Conservation (phyloP, 1,140 invertebrate genomes). For the Drosophila kurseongensis region DNA sequence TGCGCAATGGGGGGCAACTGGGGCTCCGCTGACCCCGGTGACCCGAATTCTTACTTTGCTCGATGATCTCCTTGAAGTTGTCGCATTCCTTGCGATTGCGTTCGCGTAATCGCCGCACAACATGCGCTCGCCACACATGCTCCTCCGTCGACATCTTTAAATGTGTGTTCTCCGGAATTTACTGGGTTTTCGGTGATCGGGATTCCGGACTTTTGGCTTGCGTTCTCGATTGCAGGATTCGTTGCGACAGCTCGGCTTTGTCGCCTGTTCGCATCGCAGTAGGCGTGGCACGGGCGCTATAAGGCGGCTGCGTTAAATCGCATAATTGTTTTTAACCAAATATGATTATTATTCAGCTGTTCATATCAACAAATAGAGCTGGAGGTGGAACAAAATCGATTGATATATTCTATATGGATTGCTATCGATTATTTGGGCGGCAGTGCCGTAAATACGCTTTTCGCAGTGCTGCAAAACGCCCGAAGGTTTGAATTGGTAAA, state of each 20-base stretch:
- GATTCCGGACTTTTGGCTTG: slow-evolving; percentile 3
- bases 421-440: not conserved
- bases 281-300: slow-evolving; percentile 25
- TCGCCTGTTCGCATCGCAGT: slow-evolving; percentile 23
- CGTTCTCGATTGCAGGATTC: slow-evolving; percentile 9
- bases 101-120: slow-evolving; percentile 86
- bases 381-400: too few relatives aligned
- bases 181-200: slow-evolving; percentile 12
- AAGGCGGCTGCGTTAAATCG: slow-evolving; percentile 17
- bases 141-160: slow-evolving; percentile 64
- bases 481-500: not conserved
- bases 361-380: slow-evolving; percentile 24
- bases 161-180: slow-evolving; percentile 12
- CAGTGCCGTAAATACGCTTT: too few relatives aligned
- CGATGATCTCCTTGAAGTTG: slow-evolving; percentile 88
- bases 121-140: slow-evolving; percentile 86
- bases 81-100: slow-evolving; percentile 87
- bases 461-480: not conserved
- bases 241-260: slow-evolving; percentile 14
- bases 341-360: slow-evolving; percentile 33
- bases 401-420: too few relatives aligned
- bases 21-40: not conserved
- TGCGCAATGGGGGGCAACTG: slow-evolving; percentile 9
- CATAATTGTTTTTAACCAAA: slow-evolving; percentile 43
- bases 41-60: slow-evolving; percentile 85